Conservation (phyloP, 2,888 invertebrate genomes). For the Scelioninae gen. 2 region DNA sequence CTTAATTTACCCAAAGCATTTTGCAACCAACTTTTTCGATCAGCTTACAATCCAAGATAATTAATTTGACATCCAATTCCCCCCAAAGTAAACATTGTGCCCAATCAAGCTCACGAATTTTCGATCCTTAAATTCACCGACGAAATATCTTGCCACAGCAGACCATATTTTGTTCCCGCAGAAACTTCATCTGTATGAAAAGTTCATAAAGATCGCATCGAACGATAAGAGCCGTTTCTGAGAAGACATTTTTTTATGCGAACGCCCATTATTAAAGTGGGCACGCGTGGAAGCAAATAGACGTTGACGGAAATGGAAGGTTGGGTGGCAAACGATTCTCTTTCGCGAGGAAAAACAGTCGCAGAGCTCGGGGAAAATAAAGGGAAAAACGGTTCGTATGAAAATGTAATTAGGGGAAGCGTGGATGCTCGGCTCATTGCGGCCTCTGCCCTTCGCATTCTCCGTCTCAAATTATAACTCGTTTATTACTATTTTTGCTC, state of each 20-base stretch:
- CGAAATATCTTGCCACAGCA: too few species aligned
- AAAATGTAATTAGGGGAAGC: conserved; percentile 72
- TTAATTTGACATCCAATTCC: too few species aligned
- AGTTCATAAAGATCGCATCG: conserved; percentile 26
- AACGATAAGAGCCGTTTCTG: conserved; percentile 45
- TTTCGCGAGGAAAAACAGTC: conserved; percentile 65
- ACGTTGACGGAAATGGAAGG: conserved; percentile 62
- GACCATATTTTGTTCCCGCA: conserved; percentile 30
- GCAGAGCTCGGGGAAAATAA: conserved; percentile 66
- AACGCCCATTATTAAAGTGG: conserved; percentile 58
- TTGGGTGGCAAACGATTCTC: conserved; percentile 51
- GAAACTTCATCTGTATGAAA: conserved; percentile 26
- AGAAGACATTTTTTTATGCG: conserved; percentile 53
- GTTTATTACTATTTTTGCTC: conserved; percentile 64
- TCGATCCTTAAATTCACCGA: too few species aligned
- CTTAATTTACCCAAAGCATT: too few species aligned
- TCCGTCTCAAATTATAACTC: conserved; percentile 64
- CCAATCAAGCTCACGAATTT: too few species aligned
- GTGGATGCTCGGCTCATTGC: conserved; percentile 69
- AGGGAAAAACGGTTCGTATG: conserved; percentile 70
- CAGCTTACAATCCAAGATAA: too few species aligned
- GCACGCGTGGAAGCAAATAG: conserved; percentile 59
- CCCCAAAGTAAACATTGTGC: too few species aligned
- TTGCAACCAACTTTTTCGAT: too few species aligned
- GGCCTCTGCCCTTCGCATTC: conserved; percentile 65